Evolutionary conservation across 2,113 vertebrate genomes (phyloP).

Genomic region (Delphinapterus leucas): DNA sequence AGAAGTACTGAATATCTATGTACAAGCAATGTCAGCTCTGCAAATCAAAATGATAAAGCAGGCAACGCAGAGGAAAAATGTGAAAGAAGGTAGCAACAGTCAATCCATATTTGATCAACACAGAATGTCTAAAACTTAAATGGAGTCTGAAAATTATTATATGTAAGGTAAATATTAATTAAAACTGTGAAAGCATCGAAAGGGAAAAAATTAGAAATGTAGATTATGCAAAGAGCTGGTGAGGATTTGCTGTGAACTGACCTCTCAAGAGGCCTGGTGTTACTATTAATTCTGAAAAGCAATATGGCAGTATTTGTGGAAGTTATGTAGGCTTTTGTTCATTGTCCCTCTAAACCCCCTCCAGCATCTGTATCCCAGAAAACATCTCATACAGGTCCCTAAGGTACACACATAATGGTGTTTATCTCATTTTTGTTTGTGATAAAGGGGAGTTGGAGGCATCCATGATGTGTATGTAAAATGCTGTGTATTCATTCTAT

Average conservation of each 20-base stretch:
- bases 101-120: no score
- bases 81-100: no score
- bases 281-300: neutral
- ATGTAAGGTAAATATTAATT: no score
- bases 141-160: no score
- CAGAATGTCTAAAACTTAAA: no score
- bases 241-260: neutral
- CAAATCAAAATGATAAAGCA: no score
- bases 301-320: neutral
- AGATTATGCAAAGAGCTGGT: neutral
- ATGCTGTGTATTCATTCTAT: no score
- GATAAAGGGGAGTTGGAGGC: neutral
- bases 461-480: no score
- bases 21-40: no score
- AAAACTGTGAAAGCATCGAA: neutral
- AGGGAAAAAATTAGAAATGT: neutral
- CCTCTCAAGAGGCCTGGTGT: neutral
- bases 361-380: neutral
- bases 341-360: neutral
- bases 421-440: neutral
- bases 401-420: neutral
- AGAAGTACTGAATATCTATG: no score
- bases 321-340: neutral
- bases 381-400: neutral
- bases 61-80: no score